phyloP scores from a whole-genome alignment of 2,797 vertebrate species.

The Scleropages formosus region DNA sequence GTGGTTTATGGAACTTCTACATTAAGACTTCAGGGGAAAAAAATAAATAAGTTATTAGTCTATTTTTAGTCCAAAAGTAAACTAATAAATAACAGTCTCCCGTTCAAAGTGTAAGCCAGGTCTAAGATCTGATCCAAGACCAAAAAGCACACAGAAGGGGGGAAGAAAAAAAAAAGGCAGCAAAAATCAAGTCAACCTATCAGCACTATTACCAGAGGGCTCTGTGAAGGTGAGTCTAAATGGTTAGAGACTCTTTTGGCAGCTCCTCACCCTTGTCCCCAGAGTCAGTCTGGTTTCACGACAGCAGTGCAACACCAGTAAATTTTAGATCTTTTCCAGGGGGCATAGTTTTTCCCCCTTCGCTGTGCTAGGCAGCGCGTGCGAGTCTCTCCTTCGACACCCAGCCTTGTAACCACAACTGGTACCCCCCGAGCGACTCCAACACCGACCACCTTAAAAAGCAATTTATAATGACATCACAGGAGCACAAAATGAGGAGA shows the following conservation, averaged over 20 bases:
- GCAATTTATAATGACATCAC: slow-evolving; percentile 17
- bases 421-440: neutral
- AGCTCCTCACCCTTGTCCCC: neutral
- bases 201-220: neutral
- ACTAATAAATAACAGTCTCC: too few species aligned
- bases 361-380: slow-evolving; percentile 42
- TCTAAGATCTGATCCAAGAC: too few species aligned
- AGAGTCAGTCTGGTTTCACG: slow-evolving; percentile 49
- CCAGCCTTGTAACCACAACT: neutral
- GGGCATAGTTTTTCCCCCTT: slow-evolving; percentile 56
- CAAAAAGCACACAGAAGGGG: too few species aligned
- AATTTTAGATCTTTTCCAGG: slow-evolving; percentile 60
- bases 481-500: neutral
- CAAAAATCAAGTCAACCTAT: neutral
- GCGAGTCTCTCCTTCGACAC: neutral
- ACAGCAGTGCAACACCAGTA: slow-evolving; percentile 53
- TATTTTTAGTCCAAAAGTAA: too few species aligned
- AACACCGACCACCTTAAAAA: neutral
- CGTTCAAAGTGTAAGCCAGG: too few species aligned
- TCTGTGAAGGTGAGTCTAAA: neutral
- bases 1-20: too few species aligned
- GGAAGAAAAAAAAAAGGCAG: neutral
- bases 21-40: too few species aligned
- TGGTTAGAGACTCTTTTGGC: neutral
- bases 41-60: too few species aligned